phyloP scores from a whole-genome alignment of 2,113 vertebrate genomes.

The Mohoua ochrocephala region DNA sequence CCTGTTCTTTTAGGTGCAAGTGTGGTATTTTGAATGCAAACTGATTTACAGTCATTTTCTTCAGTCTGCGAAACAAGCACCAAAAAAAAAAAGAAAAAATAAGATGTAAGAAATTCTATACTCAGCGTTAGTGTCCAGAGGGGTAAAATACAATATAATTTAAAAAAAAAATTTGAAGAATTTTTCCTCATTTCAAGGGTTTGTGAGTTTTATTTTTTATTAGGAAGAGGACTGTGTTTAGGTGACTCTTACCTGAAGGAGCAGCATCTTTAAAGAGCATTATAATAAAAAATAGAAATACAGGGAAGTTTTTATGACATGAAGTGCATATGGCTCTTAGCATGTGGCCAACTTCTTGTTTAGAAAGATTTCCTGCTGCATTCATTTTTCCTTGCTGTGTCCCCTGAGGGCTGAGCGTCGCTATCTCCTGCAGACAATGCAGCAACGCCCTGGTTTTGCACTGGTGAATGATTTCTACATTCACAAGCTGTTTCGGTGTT shows the following conservation, averaged over 20 bases:
- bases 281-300: neutral
- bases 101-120: neutral
- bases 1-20: neutral
- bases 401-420: neutral
- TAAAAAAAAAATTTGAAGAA: neutral
- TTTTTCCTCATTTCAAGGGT: neutral
- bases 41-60: neutral
- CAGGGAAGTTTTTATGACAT: neutral
- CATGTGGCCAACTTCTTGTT: neutral
- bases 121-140: neutral
- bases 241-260: neutral
- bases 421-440: conserved; percentile 30
- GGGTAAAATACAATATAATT: neutral
- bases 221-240: neutral
- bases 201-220: neutral
- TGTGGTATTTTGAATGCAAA: neutral
- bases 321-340: neutral
- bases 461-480: neutral
- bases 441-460: conserved; percentile 18
- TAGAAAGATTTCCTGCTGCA: neutral
- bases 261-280: neutral
- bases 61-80: neutral
- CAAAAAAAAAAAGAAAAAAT: neutral
- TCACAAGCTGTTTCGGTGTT: conserved; percentile 4
- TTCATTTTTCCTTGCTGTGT: neutral